Evolutionary conservation across 2,888 invertebrate species (phyloP).

Genomic region (Eurytoma adleriae): DNA sequence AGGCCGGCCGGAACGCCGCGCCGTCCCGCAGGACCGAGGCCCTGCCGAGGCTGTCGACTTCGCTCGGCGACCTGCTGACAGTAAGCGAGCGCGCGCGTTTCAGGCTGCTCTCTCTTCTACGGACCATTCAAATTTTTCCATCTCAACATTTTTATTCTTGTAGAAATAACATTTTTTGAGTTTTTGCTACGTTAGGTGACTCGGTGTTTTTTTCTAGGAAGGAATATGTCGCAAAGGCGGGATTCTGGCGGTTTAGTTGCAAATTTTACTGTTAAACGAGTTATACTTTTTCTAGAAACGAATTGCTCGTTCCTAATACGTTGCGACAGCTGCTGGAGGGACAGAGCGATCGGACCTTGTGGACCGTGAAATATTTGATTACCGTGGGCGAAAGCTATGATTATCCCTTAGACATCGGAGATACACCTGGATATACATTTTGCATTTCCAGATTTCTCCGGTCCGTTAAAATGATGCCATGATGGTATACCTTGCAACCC

Average conservation of each 20-base stretch:
- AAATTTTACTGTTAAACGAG: background rate
- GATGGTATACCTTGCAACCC: background rate
- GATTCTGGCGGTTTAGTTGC: background rate
- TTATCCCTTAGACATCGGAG: constrained; percentile 9
- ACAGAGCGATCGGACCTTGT: background rate
- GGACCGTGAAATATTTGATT: background rate
- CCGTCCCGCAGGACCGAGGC: constrained; percentile 84
- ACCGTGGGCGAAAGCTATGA: constrained; percentile 2
- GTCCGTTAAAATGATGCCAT: background rate
- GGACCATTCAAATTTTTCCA: too few relatives aligned
- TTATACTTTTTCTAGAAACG: too few relatives aligned
- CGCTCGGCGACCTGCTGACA: constrained; percentile 62
- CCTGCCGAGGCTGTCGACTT: constrained; percentile 75
- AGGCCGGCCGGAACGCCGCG: constrained; percentile 77
- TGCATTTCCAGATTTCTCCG: background rate
- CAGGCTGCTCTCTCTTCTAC: too few relatives aligned
- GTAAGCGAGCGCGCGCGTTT: background rate
- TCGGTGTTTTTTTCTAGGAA: background rate
- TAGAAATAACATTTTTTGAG: too few relatives aligned
- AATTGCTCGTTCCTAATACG: too few relatives aligned
- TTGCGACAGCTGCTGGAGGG: background rate
- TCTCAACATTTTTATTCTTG: too few relatives aligned
- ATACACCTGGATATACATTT: background rate
- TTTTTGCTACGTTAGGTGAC: too few relatives aligned
- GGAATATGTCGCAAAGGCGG: background rate